These are phyloP conservation scores for Venustaconcha ellipsiformis DNA, from an alignment of 1,140 invertebrate species.

Conservation along the genomic window DNA sequence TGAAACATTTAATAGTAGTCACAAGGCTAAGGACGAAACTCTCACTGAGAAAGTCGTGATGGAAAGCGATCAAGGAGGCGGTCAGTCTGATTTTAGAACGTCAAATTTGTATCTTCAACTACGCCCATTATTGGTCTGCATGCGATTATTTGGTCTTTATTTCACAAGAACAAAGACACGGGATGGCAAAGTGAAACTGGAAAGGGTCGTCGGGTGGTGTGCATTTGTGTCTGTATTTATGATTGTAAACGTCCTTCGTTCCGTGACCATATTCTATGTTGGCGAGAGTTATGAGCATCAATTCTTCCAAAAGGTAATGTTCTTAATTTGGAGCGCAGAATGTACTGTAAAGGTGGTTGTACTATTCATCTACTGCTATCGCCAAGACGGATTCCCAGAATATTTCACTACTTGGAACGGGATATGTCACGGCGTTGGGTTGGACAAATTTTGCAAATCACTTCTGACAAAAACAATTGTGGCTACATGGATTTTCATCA, in stretches of 20 bases:
- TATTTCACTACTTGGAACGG: constrained; percentile 20
- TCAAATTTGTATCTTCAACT: constrained; percentile 12
- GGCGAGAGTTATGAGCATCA: constrained; percentile 15
- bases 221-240: constrained; percentile 17
- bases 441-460: constrained; percentile 11
- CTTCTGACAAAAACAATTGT: constrained; percentile 22
- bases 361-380: constrained; percentile 13
- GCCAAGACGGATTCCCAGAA: constrained; percentile 13
- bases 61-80: no score
- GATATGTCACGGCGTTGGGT: constrained; percentile 5
- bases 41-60: no score
- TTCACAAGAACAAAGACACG: constrained; percentile 9
- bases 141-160: constrained; percentile 21
- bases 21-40: no score
- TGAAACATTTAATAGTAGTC: no score
- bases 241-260: constrained; percentile 13
- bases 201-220: constrained; percentile 13
- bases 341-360: constrained; percentile 21
- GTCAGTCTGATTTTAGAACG: neutral
- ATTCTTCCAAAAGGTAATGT: constrained; percentile 16
- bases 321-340: constrained; percentile 27
- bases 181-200: constrained; percentile 1
- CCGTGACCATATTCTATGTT: constrained; percentile 13
- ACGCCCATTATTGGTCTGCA: constrained; percentile 14
- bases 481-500: constrained; percentile 17